phyloP scores from a whole-genome alignment of 2,888 invertebrate genomes.

The Sycophila texana region DNA sequence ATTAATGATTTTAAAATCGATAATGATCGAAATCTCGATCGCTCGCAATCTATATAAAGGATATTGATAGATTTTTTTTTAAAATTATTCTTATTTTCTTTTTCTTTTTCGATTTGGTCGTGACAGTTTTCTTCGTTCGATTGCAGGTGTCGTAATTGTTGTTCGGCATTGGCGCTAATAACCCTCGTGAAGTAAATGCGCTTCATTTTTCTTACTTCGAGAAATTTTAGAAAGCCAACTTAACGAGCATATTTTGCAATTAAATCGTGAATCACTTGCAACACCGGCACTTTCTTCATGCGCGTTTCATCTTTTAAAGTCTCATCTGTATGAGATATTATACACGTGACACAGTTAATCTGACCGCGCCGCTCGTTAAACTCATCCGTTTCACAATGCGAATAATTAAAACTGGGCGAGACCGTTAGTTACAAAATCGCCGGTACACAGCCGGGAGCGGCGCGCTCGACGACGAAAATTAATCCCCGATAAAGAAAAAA shows the following conservation, averaged over 20 bases:
- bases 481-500: not conserved
- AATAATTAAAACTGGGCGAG: not conserved
- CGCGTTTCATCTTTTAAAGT: not conserved
- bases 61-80: too few relatives aligned
- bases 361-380: not conserved
- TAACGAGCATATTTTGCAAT: not conserved
- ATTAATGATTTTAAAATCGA: too few relatives aligned
- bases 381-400: not conserved
- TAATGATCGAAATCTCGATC: too few relatives aligned
- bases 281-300: not conserved
- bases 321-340: not conserved
- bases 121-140: conserved; percentile 16
- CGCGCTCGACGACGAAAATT: not conserved
- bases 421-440: not conserved
- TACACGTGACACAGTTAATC: not conserved
- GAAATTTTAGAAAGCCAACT: conserved; percentile 9
- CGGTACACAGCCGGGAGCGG: not conserved
- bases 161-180: not conserved
- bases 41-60: too few relatives aligned
- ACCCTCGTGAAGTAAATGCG: too few relatives aligned
- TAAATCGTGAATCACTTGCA: not conserved
- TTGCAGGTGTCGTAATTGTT: conserved; percentile 11
- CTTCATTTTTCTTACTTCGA: too few relatives aligned
- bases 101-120: not conserved
- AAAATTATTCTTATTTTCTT: not conserved